phyloP scores from a whole-genome alignment of 2,888 invertebrate genomes.

The Cactoblastis cactorum region DNA sequence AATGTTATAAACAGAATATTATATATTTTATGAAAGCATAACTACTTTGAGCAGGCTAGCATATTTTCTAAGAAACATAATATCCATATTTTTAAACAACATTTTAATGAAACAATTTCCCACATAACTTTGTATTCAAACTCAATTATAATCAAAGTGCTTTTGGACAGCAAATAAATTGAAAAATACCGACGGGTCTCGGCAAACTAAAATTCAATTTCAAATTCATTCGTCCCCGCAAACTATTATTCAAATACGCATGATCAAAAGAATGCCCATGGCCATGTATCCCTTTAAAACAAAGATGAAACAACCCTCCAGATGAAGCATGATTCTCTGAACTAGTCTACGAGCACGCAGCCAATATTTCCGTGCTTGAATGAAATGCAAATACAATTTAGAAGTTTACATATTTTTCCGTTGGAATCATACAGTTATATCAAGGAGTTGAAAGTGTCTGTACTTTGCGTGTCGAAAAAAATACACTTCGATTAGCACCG shows the following conservation, averaged over 20 bases:
- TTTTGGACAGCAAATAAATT: background rate
- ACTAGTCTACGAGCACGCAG: conserved; percentile 48
- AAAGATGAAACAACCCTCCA: conserved; percentile 29
- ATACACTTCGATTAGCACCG: too few species aligned
- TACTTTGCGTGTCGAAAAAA: too few species aligned
- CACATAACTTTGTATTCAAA: too few species aligned
- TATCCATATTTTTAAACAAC: too few species aligned
- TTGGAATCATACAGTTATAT: too few species aligned
- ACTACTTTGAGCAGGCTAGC: too few species aligned
- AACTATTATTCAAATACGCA: conserved; percentile 13
- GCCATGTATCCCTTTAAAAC: conserved; percentile 15
- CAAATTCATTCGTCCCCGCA: conserved; percentile 7
- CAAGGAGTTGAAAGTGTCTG: too few species aligned
- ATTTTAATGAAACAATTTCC: too few species aligned
- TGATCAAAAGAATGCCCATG: conserved; percentile 14
- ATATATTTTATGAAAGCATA: too few species aligned
- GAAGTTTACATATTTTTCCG: conserved; percentile 73
- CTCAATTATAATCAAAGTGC: background rate
- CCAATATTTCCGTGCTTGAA: conserved; percentile 68
- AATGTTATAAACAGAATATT: too few species aligned
- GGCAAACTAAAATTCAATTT: conserved; percentile 3
- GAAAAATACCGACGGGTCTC: background rate
- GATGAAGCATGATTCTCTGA: conserved; percentile 51
- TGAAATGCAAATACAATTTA: conserved; percentile 77
- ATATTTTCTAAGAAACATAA: too few species aligned